Evolutionary conservation across 2,888 invertebrate species (phyloP).

Genomic region (Nezara viridula): DNA sequence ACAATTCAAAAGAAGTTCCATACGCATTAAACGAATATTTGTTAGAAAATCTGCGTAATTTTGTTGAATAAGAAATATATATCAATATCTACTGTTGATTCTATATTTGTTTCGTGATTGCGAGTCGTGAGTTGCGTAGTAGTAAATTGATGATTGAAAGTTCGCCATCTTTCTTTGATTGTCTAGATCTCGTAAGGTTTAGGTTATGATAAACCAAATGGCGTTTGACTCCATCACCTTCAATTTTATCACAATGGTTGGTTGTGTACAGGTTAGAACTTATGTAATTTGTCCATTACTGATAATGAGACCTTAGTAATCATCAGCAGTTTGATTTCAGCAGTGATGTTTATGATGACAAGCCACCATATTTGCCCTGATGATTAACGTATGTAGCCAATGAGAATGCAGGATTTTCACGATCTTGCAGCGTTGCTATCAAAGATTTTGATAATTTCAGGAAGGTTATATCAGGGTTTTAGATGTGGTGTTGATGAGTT

Average conservation of each 20-base stretch:
- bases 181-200: background rate
- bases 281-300: conserved; percentile 1
- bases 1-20: background rate
- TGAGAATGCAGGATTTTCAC: conserved; percentile 15
- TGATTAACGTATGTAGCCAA: conserved; percentile 27
- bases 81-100: background rate
- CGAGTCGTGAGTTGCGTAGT: background rate
- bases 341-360: conserved; percentile 14
- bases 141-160: conserved; percentile 1
- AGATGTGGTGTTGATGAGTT: conserved; percentile 14
- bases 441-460: conserved; percentile 14
- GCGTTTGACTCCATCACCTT: background rate
- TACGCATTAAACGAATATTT: background rate
- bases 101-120: conserved; percentile 2
- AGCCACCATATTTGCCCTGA: conserved; percentile 26
- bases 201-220: conserved; percentile 27
- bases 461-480: conserved; percentile 23
- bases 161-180: conserved; percentile 37
- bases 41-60: background rate
- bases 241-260: background rate
- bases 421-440: conserved; percentile 18
- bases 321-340: background rate
- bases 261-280: background rate
- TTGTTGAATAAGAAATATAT: background rate
- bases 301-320: background rate